phyloP scores from a whole-genome alignment of 2,888 invertebrate genomes.

The Erebia aethiops region DNA sequence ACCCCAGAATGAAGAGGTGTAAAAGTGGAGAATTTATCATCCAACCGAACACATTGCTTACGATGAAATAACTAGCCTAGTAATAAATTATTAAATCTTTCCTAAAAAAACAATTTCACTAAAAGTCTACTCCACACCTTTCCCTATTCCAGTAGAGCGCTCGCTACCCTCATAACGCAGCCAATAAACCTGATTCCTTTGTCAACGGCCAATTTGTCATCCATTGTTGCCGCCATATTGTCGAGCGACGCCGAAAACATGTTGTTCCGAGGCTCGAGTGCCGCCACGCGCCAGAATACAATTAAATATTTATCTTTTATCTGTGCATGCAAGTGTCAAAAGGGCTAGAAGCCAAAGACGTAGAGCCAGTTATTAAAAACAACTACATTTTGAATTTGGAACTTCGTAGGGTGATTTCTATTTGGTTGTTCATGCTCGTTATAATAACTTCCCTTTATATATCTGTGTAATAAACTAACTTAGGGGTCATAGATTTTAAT shows the following conservation, averaged over 20 bases:
- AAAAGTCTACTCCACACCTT: constrained; percentile 42
- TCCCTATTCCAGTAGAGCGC: constrained; percentile 56
- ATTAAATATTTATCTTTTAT: constrained; percentile 69
- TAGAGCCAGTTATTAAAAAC: not conserved
- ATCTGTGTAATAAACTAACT: too few species aligned
- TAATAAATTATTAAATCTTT: too few species aligned
- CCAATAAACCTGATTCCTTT: constrained; percentile 80
- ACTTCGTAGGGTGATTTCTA: constrained; percentile 12
- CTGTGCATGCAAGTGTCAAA: constrained; percentile 50
- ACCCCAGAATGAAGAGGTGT: too few species aligned
- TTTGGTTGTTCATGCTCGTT: too few species aligned
- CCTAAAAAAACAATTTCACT: not conserved
- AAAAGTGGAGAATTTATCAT: too few species aligned
- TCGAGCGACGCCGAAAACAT: constrained; percentile 53
- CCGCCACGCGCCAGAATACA: constrained; percentile 73
- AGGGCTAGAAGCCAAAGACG: not conserved
- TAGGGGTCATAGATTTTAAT: too few species aligned
- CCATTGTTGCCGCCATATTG: constrained; percentile 59
- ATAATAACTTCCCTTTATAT: too few species aligned
- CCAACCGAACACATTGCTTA: too few species aligned
- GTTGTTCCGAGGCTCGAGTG: constrained; percentile 57
- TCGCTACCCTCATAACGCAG: constrained; percentile 75
- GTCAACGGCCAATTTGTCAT: constrained; percentile 78
- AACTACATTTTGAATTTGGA: constrained; percentile 38
- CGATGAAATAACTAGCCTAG: too few species aligned